These are phyloP conservation scores for Coenonympha arcania DNA, from an alignment of 2,888 invertebrate genomes.

Conservation along the genomic window DNA sequence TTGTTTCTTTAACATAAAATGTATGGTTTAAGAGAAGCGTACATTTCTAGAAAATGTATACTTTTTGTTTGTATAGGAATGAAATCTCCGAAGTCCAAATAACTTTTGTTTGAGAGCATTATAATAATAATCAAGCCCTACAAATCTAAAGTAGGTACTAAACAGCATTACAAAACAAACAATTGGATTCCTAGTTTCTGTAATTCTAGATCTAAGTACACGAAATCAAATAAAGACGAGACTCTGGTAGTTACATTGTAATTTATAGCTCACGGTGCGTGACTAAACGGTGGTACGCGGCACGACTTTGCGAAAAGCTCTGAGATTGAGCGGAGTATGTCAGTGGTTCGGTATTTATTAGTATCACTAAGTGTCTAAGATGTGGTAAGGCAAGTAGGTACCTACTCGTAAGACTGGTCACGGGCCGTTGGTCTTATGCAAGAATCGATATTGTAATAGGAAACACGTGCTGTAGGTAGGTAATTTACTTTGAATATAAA, in stretches of 20 bases:
- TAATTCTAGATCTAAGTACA: too few species aligned
- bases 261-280: slow-evolving; percentile 5
- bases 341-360: slow-evolving; percentile 22
- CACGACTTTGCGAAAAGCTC: background rate
- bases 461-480: slow-evolving; percentile 19
- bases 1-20: too few species aligned
- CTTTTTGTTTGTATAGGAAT: too few species aligned
- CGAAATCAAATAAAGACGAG: too few species aligned
- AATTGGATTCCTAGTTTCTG: too few species aligned
- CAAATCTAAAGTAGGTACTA: too few species aligned
- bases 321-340: slow-evolving; percentile 28
- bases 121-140: too few species aligned
- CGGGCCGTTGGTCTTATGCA: slow-evolving; percentile 38
- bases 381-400: slow-evolving; percentile 29
- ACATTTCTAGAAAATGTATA: too few species aligned
- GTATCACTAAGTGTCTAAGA: slow-evolving; percentile 16
- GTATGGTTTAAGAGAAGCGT: too few species aligned
- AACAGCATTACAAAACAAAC: too few species aligned
- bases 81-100: too few species aligned
- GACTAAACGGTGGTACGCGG: slow-evolving; percentile 7
- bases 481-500: background rate
- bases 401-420: slow-evolving; percentile 24
- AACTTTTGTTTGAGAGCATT: too few species aligned
- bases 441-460: slow-evolving; percentile 46
- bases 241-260: background rate